A percentile compares a stretch with the other conserved stretches of the same genome.
Conservation (phyloP, 2,113 vertebrate genomes). For the Uropsilus gracilis region DNA sequence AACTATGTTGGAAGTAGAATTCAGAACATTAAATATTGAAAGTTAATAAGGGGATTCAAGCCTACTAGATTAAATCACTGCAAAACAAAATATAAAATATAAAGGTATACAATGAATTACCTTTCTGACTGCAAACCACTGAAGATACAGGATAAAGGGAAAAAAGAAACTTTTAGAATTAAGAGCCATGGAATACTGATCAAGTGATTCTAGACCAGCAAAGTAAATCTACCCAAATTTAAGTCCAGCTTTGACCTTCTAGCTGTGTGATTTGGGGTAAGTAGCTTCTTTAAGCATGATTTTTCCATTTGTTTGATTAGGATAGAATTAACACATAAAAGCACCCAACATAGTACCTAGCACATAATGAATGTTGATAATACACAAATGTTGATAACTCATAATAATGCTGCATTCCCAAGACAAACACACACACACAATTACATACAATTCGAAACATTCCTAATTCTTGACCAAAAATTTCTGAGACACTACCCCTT, state of each 20-base stretch:
- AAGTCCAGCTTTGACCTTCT: slow-evolving; percentile 3
- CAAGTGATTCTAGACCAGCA: background rate
- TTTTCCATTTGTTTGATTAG: background rate
- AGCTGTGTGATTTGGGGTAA: background rate
- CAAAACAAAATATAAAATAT: slow-evolving; percentile 56
- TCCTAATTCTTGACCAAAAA: slow-evolving; percentile 18
- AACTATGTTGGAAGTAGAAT: slow-evolving; percentile 5
- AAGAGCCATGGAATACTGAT: background rate
- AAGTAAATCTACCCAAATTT: background rate
- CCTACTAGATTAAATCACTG: slow-evolving; percentile 52
- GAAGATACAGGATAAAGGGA: slow-evolving; percentile 26
- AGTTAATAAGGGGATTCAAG: slow-evolving; percentile 49
- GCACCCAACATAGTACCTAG: background rate
- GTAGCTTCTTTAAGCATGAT: background rate
- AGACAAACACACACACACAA: background rate
- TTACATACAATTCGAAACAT: background rate
- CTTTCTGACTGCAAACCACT: slow-evolving; percentile 45
- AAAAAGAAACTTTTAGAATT: background rate
- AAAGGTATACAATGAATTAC: slow-evolving; percentile 38
- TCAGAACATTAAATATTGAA: slow-evolving; percentile 54
- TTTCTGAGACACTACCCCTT: background rate
- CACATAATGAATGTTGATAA: background rate
- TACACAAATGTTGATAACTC: background rate
- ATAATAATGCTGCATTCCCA: background rate
- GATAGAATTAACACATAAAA: slow-evolving; percentile 45